A percentile compares a stretch with the other conserved stretches of the same genome.
phyloP scores from a whole-genome alignment of 2,797 vertebrate genomes.

The Myotis pilosus region DNA sequence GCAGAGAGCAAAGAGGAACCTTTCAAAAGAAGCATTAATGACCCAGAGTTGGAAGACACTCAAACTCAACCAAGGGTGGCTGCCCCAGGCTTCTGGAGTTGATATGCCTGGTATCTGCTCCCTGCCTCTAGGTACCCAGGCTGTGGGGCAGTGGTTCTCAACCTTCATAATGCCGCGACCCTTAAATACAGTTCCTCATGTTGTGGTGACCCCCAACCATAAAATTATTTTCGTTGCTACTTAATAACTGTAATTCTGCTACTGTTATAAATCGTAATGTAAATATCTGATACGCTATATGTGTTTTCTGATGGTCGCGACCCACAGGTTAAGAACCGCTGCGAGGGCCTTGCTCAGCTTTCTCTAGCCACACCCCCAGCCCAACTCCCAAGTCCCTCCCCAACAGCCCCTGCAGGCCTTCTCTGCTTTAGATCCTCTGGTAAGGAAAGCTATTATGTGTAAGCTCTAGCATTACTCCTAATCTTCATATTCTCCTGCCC shows the following conservation, averaged over 20 bases:
- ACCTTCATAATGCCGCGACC: too few species aligned
- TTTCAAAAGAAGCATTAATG: background rate
- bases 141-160: background rate
- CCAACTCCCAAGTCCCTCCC: background rate
- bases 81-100: background rate
- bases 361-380: background rate
- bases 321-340: too few species aligned
- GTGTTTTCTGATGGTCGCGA: too few species aligned
- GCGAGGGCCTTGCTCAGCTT: background rate
- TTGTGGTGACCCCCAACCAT: too few species aligned
- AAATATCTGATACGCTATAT: too few species aligned
- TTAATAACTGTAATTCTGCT: too few species aligned
- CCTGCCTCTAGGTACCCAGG: background rate
- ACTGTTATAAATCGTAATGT: too few species aligned
- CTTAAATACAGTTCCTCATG: too few species aligned
- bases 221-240: too few species aligned
- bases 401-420: background rate
- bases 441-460: background rate
- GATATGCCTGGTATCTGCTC: background rate
- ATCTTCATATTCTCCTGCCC: background rate
- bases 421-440: background rate
- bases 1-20: background rate
- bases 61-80: background rate
- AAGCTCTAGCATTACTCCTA: background rate
- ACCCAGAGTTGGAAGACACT: background rate